phyloP scores from a whole-genome alignment of 2,888 invertebrate species.

The Chrysolina haemoptera region DNA sequence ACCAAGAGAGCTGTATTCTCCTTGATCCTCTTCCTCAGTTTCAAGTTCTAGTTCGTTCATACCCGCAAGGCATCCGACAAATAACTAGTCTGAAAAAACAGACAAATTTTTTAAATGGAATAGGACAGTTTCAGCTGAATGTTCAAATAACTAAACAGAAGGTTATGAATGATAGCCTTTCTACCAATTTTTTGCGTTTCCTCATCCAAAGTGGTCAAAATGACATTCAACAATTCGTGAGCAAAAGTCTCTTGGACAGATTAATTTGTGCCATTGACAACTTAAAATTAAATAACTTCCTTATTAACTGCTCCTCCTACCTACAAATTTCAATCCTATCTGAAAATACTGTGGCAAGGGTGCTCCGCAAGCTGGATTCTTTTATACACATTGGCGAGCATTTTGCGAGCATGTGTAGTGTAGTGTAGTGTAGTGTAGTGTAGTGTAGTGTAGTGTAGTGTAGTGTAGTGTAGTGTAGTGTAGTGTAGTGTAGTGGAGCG shows the following conservation, averaged over 20 bases:
- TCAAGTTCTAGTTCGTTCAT: slow-evolving; percentile 70
- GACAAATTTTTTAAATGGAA: neutral
- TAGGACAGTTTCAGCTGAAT: neutral
- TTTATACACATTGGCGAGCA: too few relatives aligned
- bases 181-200: slow-evolving; percentile 78
- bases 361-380: slow-evolving; percentile 82
- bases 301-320: neutral
- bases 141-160: slow-evolving; percentile 59
- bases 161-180: too few relatives aligned
- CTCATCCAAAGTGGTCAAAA: slow-evolving; percentile 92
- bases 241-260: slow-evolving; percentile 77
- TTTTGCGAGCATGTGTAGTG: too few relatives aligned
- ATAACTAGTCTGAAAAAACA: slow-evolving; percentile 74
- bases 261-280: slow-evolving; percentile 81
- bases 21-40: slow-evolving; percentile 51
- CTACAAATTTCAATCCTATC: slow-evolving; percentile 70
- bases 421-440: too few relatives aligned
- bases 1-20: slow-evolving; percentile 60
- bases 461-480: too few relatives aligned
- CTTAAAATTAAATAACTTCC: slow-evolving; percentile 65
- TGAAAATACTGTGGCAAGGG: slow-evolving; percentile 82
- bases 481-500: too few relatives aligned
- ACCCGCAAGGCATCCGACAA: slow-evolving; percentile 83
- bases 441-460: too few relatives aligned
- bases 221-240: slow-evolving; percentile 91